Conservation (phyloP, 92 coral and sea anemone species). For the Micromussa lordhowensis region DNA sequence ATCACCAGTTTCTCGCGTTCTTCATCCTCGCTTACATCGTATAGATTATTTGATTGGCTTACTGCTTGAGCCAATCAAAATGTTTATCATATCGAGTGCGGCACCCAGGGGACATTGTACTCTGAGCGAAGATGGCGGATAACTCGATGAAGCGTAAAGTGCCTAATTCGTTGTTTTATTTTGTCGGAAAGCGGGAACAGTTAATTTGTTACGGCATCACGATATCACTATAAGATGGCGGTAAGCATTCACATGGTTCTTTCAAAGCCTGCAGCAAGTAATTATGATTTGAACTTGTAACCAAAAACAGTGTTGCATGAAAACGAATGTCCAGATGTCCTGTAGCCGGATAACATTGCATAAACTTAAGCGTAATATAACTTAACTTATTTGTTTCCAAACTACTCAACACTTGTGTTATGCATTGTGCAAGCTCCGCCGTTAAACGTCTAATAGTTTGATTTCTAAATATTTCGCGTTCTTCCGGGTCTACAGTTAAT, state of each 20-base stretch:
- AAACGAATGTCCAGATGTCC: too few species aligned
- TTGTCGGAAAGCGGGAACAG: constrained; percentile 43
- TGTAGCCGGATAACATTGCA: too few species aligned
- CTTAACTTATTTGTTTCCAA: background rate
- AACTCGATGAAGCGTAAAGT: too few species aligned
- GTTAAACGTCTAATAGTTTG: background rate
- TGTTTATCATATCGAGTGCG: background rate
- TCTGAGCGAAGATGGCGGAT: constrained; percentile 53
- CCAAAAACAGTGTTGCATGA: too few species aligned
- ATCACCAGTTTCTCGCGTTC: constrained; percentile 7
- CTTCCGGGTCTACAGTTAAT: too few species aligned
- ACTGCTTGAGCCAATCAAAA: background rate
- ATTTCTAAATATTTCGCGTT: background rate
- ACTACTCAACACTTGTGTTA: background rate
- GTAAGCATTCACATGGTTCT: constrained; percentile 35
- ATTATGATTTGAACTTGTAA: too few species aligned
- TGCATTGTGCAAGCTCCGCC: background rate
- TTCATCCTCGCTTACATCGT: background rate
- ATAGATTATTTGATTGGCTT: background rate
- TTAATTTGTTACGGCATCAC: constrained; percentile 87
- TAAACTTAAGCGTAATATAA: background rate
- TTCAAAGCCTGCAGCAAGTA: background rate
- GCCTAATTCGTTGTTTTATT: constrained; percentile 20
- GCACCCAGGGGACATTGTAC: too few species aligned
- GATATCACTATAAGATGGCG: constrained; percentile 97